Base-by-base conservation (phyloP, 2,113 vertebrate species). In the Neodon shergylaensis region DNA sequence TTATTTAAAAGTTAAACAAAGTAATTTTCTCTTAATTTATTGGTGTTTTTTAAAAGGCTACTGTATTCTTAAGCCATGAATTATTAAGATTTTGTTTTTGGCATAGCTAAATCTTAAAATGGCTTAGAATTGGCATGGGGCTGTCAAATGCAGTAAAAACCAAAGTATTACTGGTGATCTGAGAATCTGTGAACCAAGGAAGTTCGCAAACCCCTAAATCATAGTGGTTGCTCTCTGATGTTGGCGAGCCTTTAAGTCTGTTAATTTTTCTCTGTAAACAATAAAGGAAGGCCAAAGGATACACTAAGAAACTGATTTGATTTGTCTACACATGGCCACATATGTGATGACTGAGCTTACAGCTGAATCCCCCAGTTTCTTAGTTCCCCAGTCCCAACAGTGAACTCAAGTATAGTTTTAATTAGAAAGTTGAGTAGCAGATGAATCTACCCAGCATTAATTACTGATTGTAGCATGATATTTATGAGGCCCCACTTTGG, bases 81-180 rank as follows among this genome's bases (percentile, higher is more conserved):
- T 94, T 78, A 83, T 89, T 82, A 91, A 77, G n/a, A 8, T 28
- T 42, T 92, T 88, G 17, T 91, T 92, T 86, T n/a, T 36, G 19
- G 42, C 1, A 13, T 52, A 47, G 11, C 17, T n/a, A 86, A 68
- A 70, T 86, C 31, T 49, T 47, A 86, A n/a, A 49, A 22, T 22
- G n/a, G 33, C 14, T 86, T 85, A 68, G 33, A 52, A 70, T 70
- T 97, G 24, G 6, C 76, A 88, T 88, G 76, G 42, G 33, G 1
- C 33, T 90, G 36, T 72, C 13, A 33, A 88, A 2, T 9, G 12
- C 14, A 12, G 76, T 36, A 42, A 70, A 58, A 58, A 58, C 58
- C 58, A 7, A 90, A 42, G 73, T 10, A 49, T 93, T 92, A 61
- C 0, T 52, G 42, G 66, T 49, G 54, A 21, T 42, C 24, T 42